These are phyloP conservation scores for Phania funesta DNA, from an alignment of 2,888 invertebrate species.

Conservation along the genomic window DNA sequence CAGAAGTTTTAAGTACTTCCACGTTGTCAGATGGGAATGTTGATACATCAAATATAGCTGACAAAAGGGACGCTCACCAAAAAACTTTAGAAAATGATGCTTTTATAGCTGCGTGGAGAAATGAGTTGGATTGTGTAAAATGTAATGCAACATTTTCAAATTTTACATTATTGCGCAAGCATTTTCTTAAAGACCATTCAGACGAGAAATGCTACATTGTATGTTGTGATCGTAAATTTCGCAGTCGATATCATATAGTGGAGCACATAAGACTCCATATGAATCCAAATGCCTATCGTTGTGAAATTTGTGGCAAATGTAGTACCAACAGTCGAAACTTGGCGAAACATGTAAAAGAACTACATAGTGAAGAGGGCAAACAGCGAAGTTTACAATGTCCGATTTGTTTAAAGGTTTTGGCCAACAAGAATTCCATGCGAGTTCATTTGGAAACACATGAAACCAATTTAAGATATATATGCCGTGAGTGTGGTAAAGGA, in stretches of 20 bases:
- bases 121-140: conserved; percentile 63
- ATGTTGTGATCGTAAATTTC: conserved; percentile 68
- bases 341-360: conserved; percentile 64
- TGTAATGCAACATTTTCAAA: conserved; percentile 54
- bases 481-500: conserved; percentile 70
- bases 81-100: conserved; percentile 66
- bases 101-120: conserved; percentile 68
- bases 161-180: conserved; percentile 66
- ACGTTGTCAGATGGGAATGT: not conserved
- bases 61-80: not conserved
- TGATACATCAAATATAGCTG: not conserved
- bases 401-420: conserved; percentile 65
- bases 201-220: conserved; percentile 61
- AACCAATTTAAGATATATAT: conserved; percentile 61
- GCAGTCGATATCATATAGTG: conserved; percentile 67
- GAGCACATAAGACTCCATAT: conserved; percentile 69
- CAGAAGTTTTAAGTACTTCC: not conserved
- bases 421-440: conserved; percentile 58
- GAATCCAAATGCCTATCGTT: conserved; percentile 68
- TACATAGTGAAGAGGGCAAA: conserved; percentile 52
- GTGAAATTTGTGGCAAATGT: conserved; percentile 65
- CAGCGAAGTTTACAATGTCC: conserved; percentile 61
- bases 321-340: conserved; percentile 66
- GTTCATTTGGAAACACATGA: conserved; percentile 68
- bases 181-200: conserved; percentile 66